These are phyloP conservation scores for Darevskia mixta DNA, from an alignment of 2,797 vertebrate genomes.

Conservation along the genomic window DNA sequence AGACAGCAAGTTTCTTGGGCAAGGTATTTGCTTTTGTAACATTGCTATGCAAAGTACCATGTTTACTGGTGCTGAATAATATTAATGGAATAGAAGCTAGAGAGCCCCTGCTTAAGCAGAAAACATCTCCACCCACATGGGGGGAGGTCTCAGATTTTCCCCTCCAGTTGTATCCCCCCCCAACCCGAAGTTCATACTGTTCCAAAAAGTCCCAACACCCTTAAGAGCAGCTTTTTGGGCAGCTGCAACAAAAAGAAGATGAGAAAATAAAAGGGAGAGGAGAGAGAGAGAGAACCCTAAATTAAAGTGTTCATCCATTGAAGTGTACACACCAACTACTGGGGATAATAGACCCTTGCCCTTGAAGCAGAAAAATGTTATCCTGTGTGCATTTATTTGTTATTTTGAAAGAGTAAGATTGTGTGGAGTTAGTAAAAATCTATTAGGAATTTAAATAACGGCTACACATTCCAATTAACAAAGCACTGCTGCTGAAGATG, in stretches of 20 bases:
- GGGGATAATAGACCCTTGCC: background rate
- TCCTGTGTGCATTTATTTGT: background rate
- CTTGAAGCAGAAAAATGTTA: background rate
- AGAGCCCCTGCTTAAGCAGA: background rate
- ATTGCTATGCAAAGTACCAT: background rate
- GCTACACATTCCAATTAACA: background rate
- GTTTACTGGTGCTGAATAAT: background rate
- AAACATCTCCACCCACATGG: background rate
- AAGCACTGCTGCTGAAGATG: background rate
- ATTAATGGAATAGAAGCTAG: background rate
- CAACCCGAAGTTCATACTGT: background rate
- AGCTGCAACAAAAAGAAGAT: background rate
- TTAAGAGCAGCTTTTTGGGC: background rate
- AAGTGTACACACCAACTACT: background rate
- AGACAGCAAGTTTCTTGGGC: background rate
- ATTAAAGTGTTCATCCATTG: background rate
- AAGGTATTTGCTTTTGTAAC: background rate
- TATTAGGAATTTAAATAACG: background rate
- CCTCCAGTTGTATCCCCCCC: background rate
- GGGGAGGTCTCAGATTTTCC: background rate
- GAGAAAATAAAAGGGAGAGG: background rate
- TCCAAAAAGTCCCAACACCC: background rate
- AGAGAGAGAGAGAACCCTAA: background rate
- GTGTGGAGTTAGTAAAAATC: background rate
- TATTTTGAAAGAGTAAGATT: background rate